These are phyloP conservation scores for Cistogaster globosa DNA, from an alignment of 2,888 invertebrate genomes.

Conservation along the genomic window DNA sequence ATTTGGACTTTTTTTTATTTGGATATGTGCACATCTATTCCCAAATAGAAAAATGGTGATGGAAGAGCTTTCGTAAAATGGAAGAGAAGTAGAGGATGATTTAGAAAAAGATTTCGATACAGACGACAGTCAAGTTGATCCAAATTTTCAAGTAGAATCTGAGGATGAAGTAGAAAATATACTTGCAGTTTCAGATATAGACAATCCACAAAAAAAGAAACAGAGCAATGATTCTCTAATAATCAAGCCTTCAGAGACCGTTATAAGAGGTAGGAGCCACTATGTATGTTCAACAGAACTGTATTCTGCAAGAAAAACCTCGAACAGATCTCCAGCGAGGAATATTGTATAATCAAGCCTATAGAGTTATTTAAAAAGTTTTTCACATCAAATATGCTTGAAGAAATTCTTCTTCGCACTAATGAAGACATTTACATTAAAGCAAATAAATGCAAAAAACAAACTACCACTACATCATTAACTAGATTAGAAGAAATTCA, in stretches of 20 bases:
- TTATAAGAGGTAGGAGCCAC: too few species aligned
- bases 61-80: conserved; percentile 53
- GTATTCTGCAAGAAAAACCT: too few species aligned
- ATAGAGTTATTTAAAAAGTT: conserved; percentile 50
- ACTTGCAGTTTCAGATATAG: too few species aligned
- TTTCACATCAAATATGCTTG: conserved; percentile 37
- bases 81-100: conserved; percentile 40
- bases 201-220: too few species aligned
- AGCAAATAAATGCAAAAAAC: conserved; percentile 51
- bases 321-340: too few species aligned
- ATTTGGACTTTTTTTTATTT: not conserved
- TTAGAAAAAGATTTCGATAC: conserved; percentile 58
- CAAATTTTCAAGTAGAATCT: conserved; percentile 17
- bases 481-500: conserved; percentile 55
- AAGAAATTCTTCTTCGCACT: too few species aligned
- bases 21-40: conserved; percentile 16
- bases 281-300: too few species aligned
- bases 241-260: conserved; percentile 43
- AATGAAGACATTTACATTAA: conserved; percentile 54
- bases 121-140: conserved; percentile 54
- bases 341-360: conserved; percentile 22
- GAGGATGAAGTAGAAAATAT: conserved; percentile 57
- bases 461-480: conserved; percentile 53
- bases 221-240: conserved; percentile 46
- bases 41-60: conserved; percentile 32